phyloP scores from a whole-genome alignment of 2,888 invertebrate species.

The Campoplex capitator region DNA sequence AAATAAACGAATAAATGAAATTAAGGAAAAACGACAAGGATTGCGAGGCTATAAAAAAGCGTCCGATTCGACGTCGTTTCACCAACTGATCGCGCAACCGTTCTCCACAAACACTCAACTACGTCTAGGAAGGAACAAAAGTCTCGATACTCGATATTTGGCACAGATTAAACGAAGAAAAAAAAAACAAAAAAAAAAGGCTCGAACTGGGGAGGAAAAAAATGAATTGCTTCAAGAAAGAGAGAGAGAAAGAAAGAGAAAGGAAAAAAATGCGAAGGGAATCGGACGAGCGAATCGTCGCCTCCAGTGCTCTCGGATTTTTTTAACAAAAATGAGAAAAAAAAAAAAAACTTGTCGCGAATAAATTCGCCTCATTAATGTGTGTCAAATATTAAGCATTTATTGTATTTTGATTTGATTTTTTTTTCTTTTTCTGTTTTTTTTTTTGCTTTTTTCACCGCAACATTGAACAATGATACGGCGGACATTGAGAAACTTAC shows the following conservation, averaged over 20 bases:
- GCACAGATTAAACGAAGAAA: conserved; percentile 83
- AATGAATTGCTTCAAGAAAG: conserved; percentile 46
- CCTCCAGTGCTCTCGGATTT: conserved; percentile 1
- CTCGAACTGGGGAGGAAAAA: conserved; percentile 69
- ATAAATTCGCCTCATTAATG: conserved; percentile 72
- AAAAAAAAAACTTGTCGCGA: conserved; percentile 30
- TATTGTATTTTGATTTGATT: conserved; percentile 64
- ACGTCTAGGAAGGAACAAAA: conserved; percentile 82
- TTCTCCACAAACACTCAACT: conserved; percentile 70
- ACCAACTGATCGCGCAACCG: conserved; percentile 61
- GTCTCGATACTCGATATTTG: conserved; percentile 83
- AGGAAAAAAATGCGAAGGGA: conserved; percentile 26
- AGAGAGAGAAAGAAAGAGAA: not conserved
- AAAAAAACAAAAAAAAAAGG: conserved; percentile 65
- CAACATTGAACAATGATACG: conserved; percentile 68
- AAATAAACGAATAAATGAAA: conserved; percentile 16
- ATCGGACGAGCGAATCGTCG: conserved; percentile 5
- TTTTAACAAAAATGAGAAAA: not conserved
- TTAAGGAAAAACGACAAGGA: not conserved
- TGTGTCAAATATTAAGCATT: conserved; percentile 79
- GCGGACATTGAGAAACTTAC: conserved; percentile 69
- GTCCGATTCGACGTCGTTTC: conserved; percentile 44
- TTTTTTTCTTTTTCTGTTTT: conserved; percentile 49
- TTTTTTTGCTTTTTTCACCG: conserved; percentile 31
- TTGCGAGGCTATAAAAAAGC: conserved; percentile 8